Base-by-base conservation (phyloP, 2,797 vertebrate genomes). In the Micromesistius poutassou region DNA sequence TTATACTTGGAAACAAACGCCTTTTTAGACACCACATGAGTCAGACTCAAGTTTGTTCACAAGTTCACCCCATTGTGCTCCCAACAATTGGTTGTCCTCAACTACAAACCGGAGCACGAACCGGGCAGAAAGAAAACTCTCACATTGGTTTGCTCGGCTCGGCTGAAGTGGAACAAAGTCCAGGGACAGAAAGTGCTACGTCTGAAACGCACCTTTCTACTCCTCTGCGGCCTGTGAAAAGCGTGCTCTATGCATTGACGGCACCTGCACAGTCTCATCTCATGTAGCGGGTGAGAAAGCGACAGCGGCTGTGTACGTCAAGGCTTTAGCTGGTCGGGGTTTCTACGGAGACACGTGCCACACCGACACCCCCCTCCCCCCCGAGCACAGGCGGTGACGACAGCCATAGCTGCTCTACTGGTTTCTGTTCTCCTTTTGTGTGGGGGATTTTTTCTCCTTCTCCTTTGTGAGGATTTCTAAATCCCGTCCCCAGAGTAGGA, bases 381-480 rank as follows among this genome's bases (percentile, higher is more conserved):
- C 16, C 46, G 5, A 3, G 5, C 50, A n/a, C n/a, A n/a, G n/a
- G 13, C 35, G 42, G 38, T 14, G 16, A 30, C 12, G 25, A 0
- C 74, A 9, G 35, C 25, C 50, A 74, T 74, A 25, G 75, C 74
- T n/a, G 70, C 14, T 80, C 42, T 33, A 68, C 81, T 82, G 25
- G 75, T 89, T 86, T 90, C 87, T 66, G 74, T 86, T 88, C 85
- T 82, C 31, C 71, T 88, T 85, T 77, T 50, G 72, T 12, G 7
- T 73, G 72, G 30, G 19, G 33, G 1, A 40, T 76, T 68, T 30
- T 2, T 62, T 72, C 40, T 40, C 38, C 38, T 35, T 50, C 0
- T 1, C 77, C 81, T 83, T 81, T 22, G 36, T 62, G 9, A 8
- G 70, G 0, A 75, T 87, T 83, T 82, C 75, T 71, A 85, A 90